Evolutionary conservation across 2,888 invertebrate species (phyloP), one percentile per base, ranked within the genome.

Genomic region (Diachrysia chrysitis): DNA sequence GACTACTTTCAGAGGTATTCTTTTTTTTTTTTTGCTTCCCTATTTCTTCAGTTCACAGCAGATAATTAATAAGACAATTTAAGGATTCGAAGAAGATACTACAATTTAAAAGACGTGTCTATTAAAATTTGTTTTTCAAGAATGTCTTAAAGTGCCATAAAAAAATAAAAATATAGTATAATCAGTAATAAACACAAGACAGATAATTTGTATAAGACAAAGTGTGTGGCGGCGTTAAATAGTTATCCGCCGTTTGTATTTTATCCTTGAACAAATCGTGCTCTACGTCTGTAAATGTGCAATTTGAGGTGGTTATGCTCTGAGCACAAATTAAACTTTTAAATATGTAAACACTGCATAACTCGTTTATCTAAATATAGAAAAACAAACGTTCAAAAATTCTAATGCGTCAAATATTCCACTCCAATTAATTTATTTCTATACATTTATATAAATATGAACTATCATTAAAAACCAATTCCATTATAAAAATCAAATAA

Each of bases 221-320:
- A 65, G 35, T 63, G 66, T 53, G 55, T 42, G 60, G 68, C 61
- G 82, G 65, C 76, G 67, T 66, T 73, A 54, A 74, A 75, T 71
- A 55, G 66, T 60, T 66, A 67, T 69, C 61, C 61, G 74, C 77
- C 76, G 78, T 79, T 79, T 76, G 79, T 82, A 85, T 84, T 85
- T 87, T 84, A 89, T 89, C 92, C 91, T 92, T 93, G 91, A 90
- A 89, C 76, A 85, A 88, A 86, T 92, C 90, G 91, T 92, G 90
- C 85, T 85, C 79, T 84, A 85, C 83, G 83, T 85, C 84, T 83
- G 85, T 87, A 89, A 91, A 90, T 87, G 86, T 83, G 87, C 89
- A 91, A 89, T 92, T 90, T 89, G 76, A 87, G 81, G 84, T 84
- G 84, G 84, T 88, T 88, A 88, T 85, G 85, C 81, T 83, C 83